Evolutionary conservation across 1,140 invertebrate genomes (phyloP).

Genomic region (Akabosia matsudoensis): DNA sequence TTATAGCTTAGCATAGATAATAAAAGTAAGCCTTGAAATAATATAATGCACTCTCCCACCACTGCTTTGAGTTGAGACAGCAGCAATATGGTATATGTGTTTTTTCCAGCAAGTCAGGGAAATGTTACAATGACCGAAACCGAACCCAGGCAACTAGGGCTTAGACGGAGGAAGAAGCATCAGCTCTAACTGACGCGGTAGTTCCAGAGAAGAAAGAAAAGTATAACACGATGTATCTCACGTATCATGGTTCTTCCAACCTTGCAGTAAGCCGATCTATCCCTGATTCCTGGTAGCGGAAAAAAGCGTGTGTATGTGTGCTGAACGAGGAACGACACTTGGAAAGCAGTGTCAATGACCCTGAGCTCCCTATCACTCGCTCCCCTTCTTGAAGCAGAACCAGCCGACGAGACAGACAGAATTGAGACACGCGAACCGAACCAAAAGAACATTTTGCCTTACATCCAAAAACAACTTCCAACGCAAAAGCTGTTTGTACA

Average conservation of each 20-base stretch:
- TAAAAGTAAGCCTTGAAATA: no score
- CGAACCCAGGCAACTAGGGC: background rate
- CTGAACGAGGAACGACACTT: background rate
- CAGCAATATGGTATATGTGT: no score
- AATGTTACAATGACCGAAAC: background rate
- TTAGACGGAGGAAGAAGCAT: background rate
- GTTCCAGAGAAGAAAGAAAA: background rate
- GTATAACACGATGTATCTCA: background rate
- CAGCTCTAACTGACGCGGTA: background rate
- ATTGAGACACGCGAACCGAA: slow-evolving; percentile 2
- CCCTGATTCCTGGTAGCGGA: background rate
- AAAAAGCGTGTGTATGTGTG: background rate
- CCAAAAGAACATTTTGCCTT: background rate
- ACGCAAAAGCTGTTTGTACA: background rate
- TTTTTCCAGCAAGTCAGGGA: background rate
- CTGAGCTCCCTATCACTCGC: slow-evolving; percentile 17
- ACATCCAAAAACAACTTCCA: slow-evolving; percentile 1
- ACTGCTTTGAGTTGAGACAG: no score
- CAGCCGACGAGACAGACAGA: slow-evolving; percentile 19
- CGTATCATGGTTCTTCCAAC: background rate
- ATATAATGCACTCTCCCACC: no score
- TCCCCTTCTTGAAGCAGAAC: background rate
- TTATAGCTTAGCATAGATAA: no score
- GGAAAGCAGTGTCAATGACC: slow-evolving; percentile 19
- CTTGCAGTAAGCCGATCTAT: background rate